These are phyloP conservation scores for Gallinago jamesoni DNA, from an alignment of 2,113 vertebrate species.

Conservation along the genomic window DNA sequence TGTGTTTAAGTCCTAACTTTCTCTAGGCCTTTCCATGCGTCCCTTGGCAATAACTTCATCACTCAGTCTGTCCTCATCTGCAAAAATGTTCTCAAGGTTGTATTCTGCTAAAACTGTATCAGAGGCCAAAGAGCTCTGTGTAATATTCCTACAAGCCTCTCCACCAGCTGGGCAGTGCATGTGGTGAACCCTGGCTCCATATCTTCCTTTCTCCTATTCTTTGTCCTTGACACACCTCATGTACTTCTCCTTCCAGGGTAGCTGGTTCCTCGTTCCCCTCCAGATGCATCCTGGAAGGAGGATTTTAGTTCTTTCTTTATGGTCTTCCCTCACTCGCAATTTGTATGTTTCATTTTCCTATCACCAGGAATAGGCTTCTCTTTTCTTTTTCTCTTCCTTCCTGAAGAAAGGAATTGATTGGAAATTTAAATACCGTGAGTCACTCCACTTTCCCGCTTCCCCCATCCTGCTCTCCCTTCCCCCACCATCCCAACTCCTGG, in stretches of 20 bases:
- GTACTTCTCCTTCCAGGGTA: background rate
- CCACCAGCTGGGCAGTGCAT: background rate
- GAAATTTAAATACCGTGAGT: background rate
- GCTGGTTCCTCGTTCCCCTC: background rate
- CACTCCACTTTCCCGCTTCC: background rate
- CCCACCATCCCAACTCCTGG: background rate
- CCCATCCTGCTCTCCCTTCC: background rate
- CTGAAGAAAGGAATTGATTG: background rate
- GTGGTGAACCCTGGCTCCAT: background rate
- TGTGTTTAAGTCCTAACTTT: background rate
- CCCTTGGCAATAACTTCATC: background rate
- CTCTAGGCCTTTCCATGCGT: background rate
- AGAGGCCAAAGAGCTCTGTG: background rate
- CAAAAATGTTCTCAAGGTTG: background rate
- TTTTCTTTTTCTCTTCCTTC: background rate
- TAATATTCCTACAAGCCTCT: background rate
- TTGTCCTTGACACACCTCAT: background rate
- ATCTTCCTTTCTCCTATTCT: background rate
- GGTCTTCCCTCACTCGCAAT: fast-evolving
- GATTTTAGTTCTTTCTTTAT: background rate
- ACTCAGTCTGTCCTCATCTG: background rate
- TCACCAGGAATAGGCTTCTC: background rate
- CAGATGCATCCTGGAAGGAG: background rate
- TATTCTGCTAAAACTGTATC: background rate
- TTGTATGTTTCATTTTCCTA: background rate